phyloP scores from a whole-genome alignment of 2,113 vertebrate species.

The Atlantisia rogersi region DNA sequence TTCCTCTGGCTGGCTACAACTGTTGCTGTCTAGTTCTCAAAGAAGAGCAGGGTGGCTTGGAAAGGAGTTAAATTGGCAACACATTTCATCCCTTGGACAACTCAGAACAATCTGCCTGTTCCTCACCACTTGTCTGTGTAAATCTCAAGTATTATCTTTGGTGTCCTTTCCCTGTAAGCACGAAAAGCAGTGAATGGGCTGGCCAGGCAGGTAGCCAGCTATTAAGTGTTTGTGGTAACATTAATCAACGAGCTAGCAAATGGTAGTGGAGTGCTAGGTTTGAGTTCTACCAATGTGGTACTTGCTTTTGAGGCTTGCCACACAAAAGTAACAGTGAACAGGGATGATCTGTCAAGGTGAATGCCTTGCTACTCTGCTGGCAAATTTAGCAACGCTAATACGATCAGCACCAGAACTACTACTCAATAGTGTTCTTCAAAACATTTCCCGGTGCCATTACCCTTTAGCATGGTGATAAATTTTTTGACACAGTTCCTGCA shows the following conservation, averaged over 20 bases:
- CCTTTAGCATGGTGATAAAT: not conserved
- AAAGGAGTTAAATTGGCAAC: not conserved
- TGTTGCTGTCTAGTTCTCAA: not conserved
- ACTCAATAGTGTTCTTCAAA: not conserved
- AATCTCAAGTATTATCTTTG: not conserved
- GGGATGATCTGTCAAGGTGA: not conserved
- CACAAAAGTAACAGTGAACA: not conserved
- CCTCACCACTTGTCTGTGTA: not conserved
- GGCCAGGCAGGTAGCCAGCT: constrained; percentile 4
- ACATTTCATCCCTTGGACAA: not conserved
- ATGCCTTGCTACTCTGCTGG: not conserved
- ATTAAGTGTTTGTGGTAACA: not conserved
- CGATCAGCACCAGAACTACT: not conserved
- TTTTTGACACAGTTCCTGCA: not conserved
- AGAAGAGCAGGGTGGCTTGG: fast-evolving
- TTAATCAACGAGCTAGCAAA: not conserved
- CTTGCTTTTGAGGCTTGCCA: not conserved
- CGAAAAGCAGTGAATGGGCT: not conserved
- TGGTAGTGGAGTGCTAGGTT: not conserved
- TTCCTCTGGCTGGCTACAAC: not conserved
- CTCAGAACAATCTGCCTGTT: not conserved
- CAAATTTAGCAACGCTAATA: not conserved
- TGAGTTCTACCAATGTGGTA: not conserved
- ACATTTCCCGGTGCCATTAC: not conserved
- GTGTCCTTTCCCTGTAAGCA: not conserved